Base-by-base conservation (phyloP, 1,140 invertebrate genomes). In the Saccostrea glomerata region DNA sequence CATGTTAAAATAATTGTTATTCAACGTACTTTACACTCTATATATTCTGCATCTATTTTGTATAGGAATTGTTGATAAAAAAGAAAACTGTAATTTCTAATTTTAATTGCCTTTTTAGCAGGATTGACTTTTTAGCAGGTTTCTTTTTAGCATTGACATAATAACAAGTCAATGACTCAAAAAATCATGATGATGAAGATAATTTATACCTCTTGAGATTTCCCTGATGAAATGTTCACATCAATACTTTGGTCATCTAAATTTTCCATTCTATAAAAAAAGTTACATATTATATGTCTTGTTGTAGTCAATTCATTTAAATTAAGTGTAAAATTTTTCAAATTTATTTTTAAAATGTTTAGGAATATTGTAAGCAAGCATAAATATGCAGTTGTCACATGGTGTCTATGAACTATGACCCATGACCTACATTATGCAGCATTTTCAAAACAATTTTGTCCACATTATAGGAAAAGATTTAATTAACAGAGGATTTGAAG, bases 381-480 rank as follows among this genome's bases (percentile, higher is more conserved):
- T 47, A 47, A 47, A 47, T 47, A 23, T 23, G 54, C 82, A 84
- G 25, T 84, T 84, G 40, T 55, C 82, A 55, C 82, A 84, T 56
- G 40, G 82, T 56, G 82, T 84, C 54, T 47, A 54, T 84, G 82
- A 84, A 56, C 82, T 77, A 36, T 77, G 70, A 77, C 70, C 70
- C 70, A 77, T 77, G 70, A 77, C 70, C 70, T 36, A 77, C 70
- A 77, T 77, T 77, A 77, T 7, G 40, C 23, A 17, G 58, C 13
- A 40, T 23, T 82, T 82, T 82, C 73, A 82, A 47, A 17, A 30
- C 23, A 82, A 30, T 82, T 82, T 25, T 36, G 15, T 82, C 15
- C 1, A 30, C 5, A 82, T 36, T 25, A 82, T 13, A 20, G 12
- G 12, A 82, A n/a, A 30, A 82, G 47, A 1, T 47, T 6, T 7